A percentile compares a stretch with the other conserved stretches of the same genome.
These are phyloP conservation scores for Labeo catla DNA, from an alignment of 2,113 vertebrate species.

Conservation along the genomic window DNA sequence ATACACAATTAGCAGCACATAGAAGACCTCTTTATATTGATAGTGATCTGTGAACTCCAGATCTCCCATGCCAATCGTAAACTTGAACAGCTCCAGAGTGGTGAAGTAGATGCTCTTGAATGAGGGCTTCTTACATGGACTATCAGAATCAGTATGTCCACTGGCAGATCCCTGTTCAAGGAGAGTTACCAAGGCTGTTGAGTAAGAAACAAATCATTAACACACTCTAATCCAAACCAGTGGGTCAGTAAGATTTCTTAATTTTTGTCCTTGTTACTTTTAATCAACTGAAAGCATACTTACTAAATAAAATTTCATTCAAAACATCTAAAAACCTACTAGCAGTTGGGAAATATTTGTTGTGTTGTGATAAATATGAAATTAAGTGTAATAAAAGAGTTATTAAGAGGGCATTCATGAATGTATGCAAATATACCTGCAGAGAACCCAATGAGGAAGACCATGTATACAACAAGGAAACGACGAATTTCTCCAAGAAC, in stretches of 20 bases:
- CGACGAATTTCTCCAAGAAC: slow-evolving; percentile 90
- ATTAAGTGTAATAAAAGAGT: background rate
- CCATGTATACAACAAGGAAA: slow-evolving; percentile 89
- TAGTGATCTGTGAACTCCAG: slow-evolving; percentile 93
- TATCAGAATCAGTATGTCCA: background rate
- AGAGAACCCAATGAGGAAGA: slow-evolving; percentile 95
- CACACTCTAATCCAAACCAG: background rate
- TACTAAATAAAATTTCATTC: background rate
- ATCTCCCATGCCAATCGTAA: slow-evolving; percentile 98
- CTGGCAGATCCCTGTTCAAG: slow-evolving; percentile 63
- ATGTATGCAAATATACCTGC: slow-evolving; percentile 77
- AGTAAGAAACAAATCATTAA: background rate
- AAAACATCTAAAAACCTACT: background rate
- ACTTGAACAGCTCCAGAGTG: slow-evolving; percentile 94
- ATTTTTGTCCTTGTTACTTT: no score
- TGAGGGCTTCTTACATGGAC: slow-evolving; percentile 49
- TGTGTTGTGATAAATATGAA: background rate
- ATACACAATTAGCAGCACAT: slow-evolving; percentile 87
- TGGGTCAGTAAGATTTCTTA: background rate
- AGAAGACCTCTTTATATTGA: slow-evolving; percentile 86
- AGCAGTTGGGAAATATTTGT: background rate
- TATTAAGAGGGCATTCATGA: no score
- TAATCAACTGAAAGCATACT: background rate
- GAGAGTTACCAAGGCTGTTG: slow-evolving; percentile 89
- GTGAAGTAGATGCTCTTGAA: slow-evolving; percentile 87